phyloP scores from a whole-genome alignment of 2,888 invertebrate species.

The Ochropacha duplaris region DNA sequence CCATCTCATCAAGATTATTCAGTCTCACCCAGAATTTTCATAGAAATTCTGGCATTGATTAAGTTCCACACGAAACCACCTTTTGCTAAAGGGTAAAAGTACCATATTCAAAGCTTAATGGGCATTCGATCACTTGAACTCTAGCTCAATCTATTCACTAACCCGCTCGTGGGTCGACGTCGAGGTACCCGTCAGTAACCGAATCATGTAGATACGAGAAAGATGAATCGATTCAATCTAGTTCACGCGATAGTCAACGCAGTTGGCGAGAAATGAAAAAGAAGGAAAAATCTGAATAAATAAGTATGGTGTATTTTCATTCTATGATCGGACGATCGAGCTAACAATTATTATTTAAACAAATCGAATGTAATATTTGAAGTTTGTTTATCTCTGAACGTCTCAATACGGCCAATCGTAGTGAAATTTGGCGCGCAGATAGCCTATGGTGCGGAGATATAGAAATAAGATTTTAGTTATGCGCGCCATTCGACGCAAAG shows the following conservation, averaged over 20 bases:
- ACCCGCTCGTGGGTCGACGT: constrained; percentile 36
- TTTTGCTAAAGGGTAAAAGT: constrained; percentile 30
- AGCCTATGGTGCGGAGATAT: no score
- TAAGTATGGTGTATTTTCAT: no score
- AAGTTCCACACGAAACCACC: constrained; percentile 7
- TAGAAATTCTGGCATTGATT: constrained; percentile 1
- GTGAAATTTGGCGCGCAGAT: no score
- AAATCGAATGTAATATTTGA: no score
- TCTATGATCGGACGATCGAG: no score
- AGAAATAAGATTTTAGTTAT: no score
- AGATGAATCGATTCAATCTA: constrained; percentile 52
- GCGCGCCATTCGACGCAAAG: no score
- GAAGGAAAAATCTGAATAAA: no score
- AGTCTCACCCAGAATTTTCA: background rate
- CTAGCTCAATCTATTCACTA: constrained; percentile 39
- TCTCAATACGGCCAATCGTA: no score
- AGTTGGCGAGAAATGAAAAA: background rate
- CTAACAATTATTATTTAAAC: no score
- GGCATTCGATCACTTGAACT: constrained; percentile 37
- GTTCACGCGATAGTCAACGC: constrained; percentile 14
- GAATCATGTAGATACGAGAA: constrained; percentile 37
- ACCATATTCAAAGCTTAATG: constrained; percentile 37
- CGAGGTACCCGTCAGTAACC: constrained; percentile 36
- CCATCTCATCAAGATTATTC: no score
- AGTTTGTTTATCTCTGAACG: no score